Percentiles rank a stretch among this genome's conserved stretches.
Conservation (phyloP, 2,888 invertebrate species). For the Odontocolon sp. region DNA sequence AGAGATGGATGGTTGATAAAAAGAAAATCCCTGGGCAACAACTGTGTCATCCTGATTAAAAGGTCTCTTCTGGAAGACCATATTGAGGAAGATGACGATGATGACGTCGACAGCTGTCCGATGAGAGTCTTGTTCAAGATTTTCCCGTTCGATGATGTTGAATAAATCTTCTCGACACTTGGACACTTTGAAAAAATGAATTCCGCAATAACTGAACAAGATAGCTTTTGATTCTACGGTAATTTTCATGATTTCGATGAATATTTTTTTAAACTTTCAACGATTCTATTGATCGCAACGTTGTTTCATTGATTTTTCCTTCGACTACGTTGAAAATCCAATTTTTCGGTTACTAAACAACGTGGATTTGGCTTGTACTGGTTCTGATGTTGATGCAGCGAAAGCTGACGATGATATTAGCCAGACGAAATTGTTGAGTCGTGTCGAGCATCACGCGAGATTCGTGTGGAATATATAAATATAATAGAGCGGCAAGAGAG, state of each 20-base stretch:
- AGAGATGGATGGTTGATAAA: slow-evolving; percentile 24
- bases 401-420: background rate
- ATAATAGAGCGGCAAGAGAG: background rate
- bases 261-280: no score
- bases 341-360: background rate
- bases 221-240: no score
- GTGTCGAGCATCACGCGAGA: slow-evolving; percentile 4
- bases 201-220: no score
- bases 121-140: slow-evolving; percentile 59
- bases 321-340: no score
- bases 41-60: slow-evolving; percentile 53
- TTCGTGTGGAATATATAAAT: background rate
- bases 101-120: slow-evolving; percentile 62
- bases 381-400: no score
- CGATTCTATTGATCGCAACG: no score
- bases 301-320: no score
- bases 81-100: slow-evolving; percentile 19
- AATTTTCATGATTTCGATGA: no score
- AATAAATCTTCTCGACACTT: background rate
- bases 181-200: background rate
- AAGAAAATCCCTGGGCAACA: background rate
- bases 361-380: background rate
- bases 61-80: slow-evolving; percentile 47
- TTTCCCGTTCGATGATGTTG: slow-evolving; percentile 59
- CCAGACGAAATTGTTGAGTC: background rate